phyloP scores from a whole-genome alignment of 2,797 vertebrate genomes.

The Urocyon cinereoargenteus region DNA sequence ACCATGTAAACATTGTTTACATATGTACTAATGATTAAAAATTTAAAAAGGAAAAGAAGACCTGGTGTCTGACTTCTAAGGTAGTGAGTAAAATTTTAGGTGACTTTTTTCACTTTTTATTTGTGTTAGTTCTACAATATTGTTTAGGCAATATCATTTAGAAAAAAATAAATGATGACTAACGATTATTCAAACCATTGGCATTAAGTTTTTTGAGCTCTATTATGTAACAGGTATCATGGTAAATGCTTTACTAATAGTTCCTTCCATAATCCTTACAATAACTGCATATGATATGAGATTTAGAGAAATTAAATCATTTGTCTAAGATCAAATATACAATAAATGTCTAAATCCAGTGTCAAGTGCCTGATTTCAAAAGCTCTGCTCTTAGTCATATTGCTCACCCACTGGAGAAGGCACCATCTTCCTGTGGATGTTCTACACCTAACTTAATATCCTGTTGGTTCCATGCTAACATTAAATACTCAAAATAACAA shows the following conservation, averaged over 20 bases:
- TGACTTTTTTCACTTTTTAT: neutral
- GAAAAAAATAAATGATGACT: neutral
- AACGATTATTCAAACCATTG: neutral
- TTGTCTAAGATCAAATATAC: neutral
- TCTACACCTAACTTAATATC: neutral
- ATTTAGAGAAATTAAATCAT: neutral
- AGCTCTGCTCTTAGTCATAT: neutral
- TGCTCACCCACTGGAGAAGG: neutral
- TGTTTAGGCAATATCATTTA: neutral
- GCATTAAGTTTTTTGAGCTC: neutral
- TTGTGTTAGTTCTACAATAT: neutral
- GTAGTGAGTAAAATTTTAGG: neutral
- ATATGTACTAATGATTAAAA: neutral
- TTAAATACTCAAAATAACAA: constrained; percentile 49
- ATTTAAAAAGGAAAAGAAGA: neutral
- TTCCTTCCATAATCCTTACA: neutral
- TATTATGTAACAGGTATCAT: neutral
- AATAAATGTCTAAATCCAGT: neutral
- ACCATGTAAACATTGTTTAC: neutral
- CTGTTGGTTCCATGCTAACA: constrained; percentile 12
- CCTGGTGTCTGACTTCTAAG: neutral
- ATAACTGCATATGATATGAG: neutral
- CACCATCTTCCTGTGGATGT: neutral
- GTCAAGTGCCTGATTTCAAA: neutral
- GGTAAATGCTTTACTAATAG: neutral